Evolutionary conservation across 2,797 vertebrate species (phyloP), one percentile per base, ranked within the genome.

Genomic region (Chloroceryle amazona): DNA sequence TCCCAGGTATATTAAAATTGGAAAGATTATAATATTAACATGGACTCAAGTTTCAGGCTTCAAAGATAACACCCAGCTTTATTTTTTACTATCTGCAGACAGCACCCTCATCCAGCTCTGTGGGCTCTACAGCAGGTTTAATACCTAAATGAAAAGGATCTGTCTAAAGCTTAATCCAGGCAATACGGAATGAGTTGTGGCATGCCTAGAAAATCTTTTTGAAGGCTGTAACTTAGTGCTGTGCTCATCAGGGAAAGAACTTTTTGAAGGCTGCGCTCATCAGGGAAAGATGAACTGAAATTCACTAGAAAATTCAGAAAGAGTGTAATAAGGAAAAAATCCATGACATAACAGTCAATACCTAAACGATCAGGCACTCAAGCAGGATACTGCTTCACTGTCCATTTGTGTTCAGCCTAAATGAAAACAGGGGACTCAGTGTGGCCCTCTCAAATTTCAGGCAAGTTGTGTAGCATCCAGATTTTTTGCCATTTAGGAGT

Each of bases 1-100:
- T 51, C 31, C 44, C 51, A 35, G n/a, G 11, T 82, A 47, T 52
- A 76, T 62, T 82, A 74, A 92, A 93, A 80, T 31, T 81, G 26
- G 13, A 14, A 85, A 91, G 68, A 81, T 90, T 86, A 68, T 73
- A 73, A 86, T 92, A 91, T 76, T 87, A 91, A 80, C 72, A 46
- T 16, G 26, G 52, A 39, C 14, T 81, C 33, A 46, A 68, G n/a
- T 73, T 94, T 94, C 81, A 93, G 23, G 4, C 57, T 61, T 81
- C 61, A 46, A 86, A 92, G 78, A 80, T 89, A 90, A 92, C 22
- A 57, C 15, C 8, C 8, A 74, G 67, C 15, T 82, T 91, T 92
- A 80, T 82, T 85, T 94, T 89, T 87, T n/a, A 29, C 28, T 81
- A 61, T 91, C 55, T 89, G 49, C 54, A 81, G 67, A 68, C 33